A percentile compares a stretch with the other conserved stretches of the same genome.
Conservation (phyloP, 2,797 vertebrate species). For the Echeneis naucrates region DNA sequence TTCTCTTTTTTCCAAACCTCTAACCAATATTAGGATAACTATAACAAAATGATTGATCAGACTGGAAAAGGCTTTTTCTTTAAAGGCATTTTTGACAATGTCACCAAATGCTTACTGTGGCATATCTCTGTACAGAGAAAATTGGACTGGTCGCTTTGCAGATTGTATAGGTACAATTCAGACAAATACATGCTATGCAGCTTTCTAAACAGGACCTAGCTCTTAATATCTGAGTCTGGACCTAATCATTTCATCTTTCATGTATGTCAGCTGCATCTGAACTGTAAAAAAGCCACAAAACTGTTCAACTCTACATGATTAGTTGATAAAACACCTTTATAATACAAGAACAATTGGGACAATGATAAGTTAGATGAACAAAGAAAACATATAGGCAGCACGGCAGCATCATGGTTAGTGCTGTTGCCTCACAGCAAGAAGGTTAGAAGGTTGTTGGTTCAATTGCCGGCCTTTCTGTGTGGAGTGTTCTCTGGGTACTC, state of each 20-base stretch:
- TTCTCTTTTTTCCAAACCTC: conserved; percentile 8
- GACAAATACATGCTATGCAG: too few species aligned
- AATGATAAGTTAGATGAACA: neutral
- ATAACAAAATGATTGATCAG: neutral
- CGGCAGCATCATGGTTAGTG: too few species aligned
- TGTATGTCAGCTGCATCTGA: neutral
- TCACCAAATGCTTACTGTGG: neutral
- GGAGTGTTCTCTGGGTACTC: too few species aligned
- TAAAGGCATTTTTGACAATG: neutral
- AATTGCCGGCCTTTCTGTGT: too few species aligned
- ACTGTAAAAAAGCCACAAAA: neutral
- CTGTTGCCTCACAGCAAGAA: too few species aligned
- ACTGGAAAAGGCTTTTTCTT: neutral
- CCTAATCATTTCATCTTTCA: neutral
- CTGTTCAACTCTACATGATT: neutral
- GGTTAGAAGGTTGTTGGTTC: too few species aligned
- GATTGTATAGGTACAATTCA: neutral
- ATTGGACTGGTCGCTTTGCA: neutral
- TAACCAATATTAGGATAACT: conserved; percentile 19
- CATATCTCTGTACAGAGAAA: neutral
- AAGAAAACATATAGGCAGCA: too few species aligned
- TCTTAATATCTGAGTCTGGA: neutral
- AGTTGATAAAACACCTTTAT: neutral
- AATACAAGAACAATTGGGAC: neutral
- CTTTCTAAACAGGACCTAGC: too few species aligned